Evolutionary conservation across 2,888 invertebrate genomes (phyloP).

Genomic region (Drosophila ezoana): DNA sequence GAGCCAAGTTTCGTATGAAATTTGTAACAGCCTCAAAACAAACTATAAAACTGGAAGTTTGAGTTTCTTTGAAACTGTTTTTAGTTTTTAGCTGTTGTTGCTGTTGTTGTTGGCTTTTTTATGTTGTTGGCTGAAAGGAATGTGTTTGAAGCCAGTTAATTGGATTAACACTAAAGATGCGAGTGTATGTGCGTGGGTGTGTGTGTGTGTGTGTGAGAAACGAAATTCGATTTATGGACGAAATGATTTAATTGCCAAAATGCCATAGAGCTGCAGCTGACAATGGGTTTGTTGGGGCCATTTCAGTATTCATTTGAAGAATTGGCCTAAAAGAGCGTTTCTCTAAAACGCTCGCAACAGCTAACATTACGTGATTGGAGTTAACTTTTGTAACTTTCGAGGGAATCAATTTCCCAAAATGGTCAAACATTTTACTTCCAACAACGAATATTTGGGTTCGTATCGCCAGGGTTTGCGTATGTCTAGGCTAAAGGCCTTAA

Average conservation of each 20-base stretch:
- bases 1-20: conserved; percentile 73
- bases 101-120: conserved; percentile 26
- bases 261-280: conserved; percentile 38
- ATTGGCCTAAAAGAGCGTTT: conserved; percentile 4
- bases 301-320: conserved; percentile 12
- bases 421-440: too few species aligned
- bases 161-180: conserved; percentile 66
- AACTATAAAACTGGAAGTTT: conserved; percentile 76
- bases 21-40: conserved; percentile 67
- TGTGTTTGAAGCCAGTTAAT: conserved; percentile 76
- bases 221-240: conserved; percentile 70
- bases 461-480: too few species aligned
- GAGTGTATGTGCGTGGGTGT: not conserved
- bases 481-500: too few species aligned
- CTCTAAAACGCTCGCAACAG: conserved; percentile 1
- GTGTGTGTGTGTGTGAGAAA: conserved; percentile 30
- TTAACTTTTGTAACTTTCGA: too few species aligned
- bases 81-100: conserved; percentile 39
- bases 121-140: conserved; percentile 59
- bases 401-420: too few species aligned
- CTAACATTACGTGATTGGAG: not conserved
- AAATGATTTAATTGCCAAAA: conserved; percentile 77
- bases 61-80: conserved; percentile 76
- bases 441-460: too few species aligned
- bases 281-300: conserved; percentile 13